Evolutionary conservation across 2,888 invertebrate genomes (phyloP), one percentile per base, ranked within the genome.

Genomic region (Trissolcus japonicus): DNA sequence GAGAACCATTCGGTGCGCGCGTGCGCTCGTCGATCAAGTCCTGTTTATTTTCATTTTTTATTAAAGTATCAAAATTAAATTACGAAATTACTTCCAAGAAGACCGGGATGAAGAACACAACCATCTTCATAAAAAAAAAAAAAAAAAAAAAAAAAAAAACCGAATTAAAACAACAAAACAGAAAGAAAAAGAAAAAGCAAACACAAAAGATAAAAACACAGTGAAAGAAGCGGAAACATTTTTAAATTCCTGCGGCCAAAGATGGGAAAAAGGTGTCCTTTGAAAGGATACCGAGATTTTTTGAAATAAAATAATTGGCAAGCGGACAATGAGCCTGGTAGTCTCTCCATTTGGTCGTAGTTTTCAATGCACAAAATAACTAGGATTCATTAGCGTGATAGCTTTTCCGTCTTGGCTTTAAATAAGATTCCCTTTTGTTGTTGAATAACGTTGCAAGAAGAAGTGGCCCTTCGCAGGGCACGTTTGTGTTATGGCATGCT

Each of bases 341-440:
- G 7, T 1, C 11, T 16, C 40, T 50, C 16, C 50, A 48, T 35
- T 46, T 60, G 35, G 35, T 35, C 35, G 35, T 35, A 35, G 35
- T 35, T 35, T 35, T 35, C 9, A 40, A 53, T 57, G 53, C 53
- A 63, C 53, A 16, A 66, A 73, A 73, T 73, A 73, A 66, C 63
- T 73, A 73, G 60, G 65, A 73, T 73, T 73, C 73, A 73, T 66
- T 73, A 55, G 51, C 35, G 40, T 13, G 17, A 17, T 72, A 46
- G 46, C 40, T 60, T 65, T 51, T 29, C 46, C 54, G 16, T 53
- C 29, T 29, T 69, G 55, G 48, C 63, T 19, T 61, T 61, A 62
- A 67, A 74, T 74, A 62, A 74, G 67, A 67, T 60, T 74, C 55
- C 57, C 62, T 75, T 75, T 75, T 75, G 35, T 35, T 35, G 63